Conservation (phyloP, 2,113 vertebrate genomes). For the Oriolus oriolus region DNA sequence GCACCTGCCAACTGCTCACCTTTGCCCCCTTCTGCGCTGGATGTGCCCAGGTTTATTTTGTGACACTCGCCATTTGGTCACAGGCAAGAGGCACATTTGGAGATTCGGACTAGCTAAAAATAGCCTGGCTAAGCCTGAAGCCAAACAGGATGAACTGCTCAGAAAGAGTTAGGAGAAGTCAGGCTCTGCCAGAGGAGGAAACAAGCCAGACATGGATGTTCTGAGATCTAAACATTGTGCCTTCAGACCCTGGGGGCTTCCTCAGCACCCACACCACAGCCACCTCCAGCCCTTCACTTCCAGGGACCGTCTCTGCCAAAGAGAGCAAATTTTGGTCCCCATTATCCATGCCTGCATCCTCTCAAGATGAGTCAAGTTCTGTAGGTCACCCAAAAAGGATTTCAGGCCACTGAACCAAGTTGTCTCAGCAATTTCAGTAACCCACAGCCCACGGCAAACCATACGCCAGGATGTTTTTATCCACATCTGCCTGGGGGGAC, state of each 20-base stretch:
- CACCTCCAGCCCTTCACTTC: not conserved
- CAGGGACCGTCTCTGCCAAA: not conserved
- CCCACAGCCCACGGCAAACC: not conserved
- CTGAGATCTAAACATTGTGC: not conserved
- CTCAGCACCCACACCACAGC: not conserved
- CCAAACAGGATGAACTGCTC: not conserved
- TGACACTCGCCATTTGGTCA: accelerated
- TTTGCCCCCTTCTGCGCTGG: accelerated
- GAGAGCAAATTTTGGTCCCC: not conserved
- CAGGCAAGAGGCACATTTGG: not conserved
- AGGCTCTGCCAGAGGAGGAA: not conserved
- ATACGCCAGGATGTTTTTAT: not conserved
- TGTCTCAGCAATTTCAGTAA: not conserved
- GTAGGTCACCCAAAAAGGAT: not conserved
- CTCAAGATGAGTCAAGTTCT: not conserved
- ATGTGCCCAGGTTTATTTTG: not conserved
- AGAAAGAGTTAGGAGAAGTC: not conserved
- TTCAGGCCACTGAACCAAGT: not conserved
- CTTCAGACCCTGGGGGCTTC: not conserved
- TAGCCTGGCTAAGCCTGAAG: not conserved
- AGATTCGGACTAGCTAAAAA: not conserved
- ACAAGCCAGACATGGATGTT: not conserved
- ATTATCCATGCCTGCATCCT: not conserved
- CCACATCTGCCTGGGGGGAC: not conserved
- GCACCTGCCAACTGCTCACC: not conserved